These are phyloP conservation scores for Enteromius unitaeniatus DNA, from an alignment of 2,797 vertebrate genomes.

Conservation along the genomic window DNA sequence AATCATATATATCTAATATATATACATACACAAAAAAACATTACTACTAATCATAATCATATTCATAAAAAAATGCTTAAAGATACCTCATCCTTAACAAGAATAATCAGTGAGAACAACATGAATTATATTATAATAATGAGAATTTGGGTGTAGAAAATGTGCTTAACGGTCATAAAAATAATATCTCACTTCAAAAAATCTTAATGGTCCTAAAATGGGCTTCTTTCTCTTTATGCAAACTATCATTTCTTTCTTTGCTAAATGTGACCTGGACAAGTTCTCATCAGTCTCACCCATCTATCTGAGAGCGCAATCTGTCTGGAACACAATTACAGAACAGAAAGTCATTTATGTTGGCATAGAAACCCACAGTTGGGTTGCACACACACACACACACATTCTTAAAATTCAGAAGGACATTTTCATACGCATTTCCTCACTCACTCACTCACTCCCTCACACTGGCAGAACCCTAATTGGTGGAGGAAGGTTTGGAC, in stretches of 20 bases:
- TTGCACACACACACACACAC: conserved; percentile 41
- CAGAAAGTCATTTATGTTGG: conserved; percentile 28
- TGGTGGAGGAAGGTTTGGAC: conserved; percentile 53
- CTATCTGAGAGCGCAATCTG: conserved; percentile 15
- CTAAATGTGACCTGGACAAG: conserved; percentile 12
- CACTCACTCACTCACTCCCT: conserved; percentile 37
- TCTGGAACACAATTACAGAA: conserved; percentile 31
- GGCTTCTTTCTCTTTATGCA: conserved; percentile 1
- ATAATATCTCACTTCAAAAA: not conserved
- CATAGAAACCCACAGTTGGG: conserved; percentile 33
- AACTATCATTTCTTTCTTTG: not conserved
- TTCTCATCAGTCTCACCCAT: not conserved
- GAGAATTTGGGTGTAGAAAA: not conserved
- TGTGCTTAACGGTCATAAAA: not conserved
- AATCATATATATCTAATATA: too few species aligned
- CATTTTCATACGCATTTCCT: conserved; percentile 26
- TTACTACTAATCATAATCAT: not conserved
- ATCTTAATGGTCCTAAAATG: not conserved
- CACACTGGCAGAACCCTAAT: conserved; percentile 53
- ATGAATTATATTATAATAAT: not conserved
- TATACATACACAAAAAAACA: too few species aligned
- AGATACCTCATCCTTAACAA: not conserved
- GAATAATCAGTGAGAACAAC: not conserved
- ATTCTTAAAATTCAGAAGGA: conserved; percentile 29
- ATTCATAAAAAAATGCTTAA: not conserved